Base-by-base conservation (phyloP, 2,797 vertebrate species). In the Lithobates sylvaticus region DNA sequence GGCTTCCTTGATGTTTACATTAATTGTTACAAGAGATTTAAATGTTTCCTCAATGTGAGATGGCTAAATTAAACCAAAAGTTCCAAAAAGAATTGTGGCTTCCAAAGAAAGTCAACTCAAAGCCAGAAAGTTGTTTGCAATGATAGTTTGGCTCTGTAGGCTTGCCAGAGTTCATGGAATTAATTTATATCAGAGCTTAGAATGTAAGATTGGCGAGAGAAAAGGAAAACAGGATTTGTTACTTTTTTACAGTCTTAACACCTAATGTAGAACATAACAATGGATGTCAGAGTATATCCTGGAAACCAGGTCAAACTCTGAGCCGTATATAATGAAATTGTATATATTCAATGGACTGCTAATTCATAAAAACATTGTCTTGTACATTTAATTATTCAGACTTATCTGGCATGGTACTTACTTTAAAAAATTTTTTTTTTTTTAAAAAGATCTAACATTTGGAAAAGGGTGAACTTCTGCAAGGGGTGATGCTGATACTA, bases 81-180 rank as follows among this genome's bases (percentile, higher is more conserved):
- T 44, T 71, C 13, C 67, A 78, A 74, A 77, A 71, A 78, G 44
- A 26, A n/a, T 64, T 64, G 70, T 58, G 76, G 27, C 75, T 84
- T 71, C 44, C 67, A 47, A 67, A 71, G 44, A 50, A 84, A 77
- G 65, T 78, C 44, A 15, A 70, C 36, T 54, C 47, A 12, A 77
- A 84, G 83, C 64, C 81, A 83, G 65, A 13, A 58, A 67, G 54
- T 23, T 83, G 36, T 83, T 84, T 58, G 79, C 34, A 73, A 73
- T 42, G 50, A 47, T 44, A 34, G 7, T 32, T 34, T 34, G 81
- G 34, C 81, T 84, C 42, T 76, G 82, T 84, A 84, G 61, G 76
- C 34, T 26, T 84, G 83, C 83, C 83, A 84, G 70, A 74, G 69
- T 75, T 84, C 44, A 78, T 78, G 83, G 83, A 77, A 78, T 65